Conservation (phyloP, 2,888 invertebrate species). For the Xylophagus ater region DNA sequence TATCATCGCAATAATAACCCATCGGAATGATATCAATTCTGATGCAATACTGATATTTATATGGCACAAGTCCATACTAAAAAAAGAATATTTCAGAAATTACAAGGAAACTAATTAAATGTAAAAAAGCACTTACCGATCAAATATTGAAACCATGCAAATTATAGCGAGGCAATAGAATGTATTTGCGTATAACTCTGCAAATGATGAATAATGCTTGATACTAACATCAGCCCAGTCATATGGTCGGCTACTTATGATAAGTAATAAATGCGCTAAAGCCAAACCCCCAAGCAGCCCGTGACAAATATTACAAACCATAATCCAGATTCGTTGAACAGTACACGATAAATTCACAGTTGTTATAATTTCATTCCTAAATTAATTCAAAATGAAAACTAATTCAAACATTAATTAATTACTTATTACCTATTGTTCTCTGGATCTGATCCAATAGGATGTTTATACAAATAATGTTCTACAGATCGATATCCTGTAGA, state of each 20-base stretch:
- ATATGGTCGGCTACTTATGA: constrained; percentile 35
- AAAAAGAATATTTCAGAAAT: constrained; percentile 11
- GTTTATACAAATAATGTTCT: constrained; percentile 38
- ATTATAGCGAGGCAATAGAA: constrained; percentile 45
- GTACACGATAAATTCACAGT: constrained; percentile 37
- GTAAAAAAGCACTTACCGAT: constrained; percentile 39
- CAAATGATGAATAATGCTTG: constrained; percentile 36
- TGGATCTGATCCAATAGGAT: constrained; percentile 28
- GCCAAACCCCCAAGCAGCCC: constrained; percentile 46
- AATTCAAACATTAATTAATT: neutral
- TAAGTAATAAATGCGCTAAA: constrained; percentile 37
- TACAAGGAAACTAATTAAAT: neutral
- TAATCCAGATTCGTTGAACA: constrained; percentile 45
- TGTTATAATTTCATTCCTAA: constrained; percentile 31
- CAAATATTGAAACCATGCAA: constrained; percentile 46
- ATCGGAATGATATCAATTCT: constrained; percentile 38
- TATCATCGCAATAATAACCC: constrained; percentile 40
- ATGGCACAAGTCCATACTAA: constrained; percentile 38
- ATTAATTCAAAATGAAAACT: constrained; percentile 7
- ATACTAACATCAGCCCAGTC: constrained; percentile 35
- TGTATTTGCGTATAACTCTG: constrained; percentile 37
- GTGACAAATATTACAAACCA: constrained; percentile 45
- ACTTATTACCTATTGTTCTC: constrained; percentile 25
- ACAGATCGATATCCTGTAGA: constrained; percentile 40
- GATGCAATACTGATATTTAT: constrained; percentile 35